phyloP scores from a whole-genome alignment of 2,888 invertebrate species.

The Acanthoscelides obtectus region DNA sequence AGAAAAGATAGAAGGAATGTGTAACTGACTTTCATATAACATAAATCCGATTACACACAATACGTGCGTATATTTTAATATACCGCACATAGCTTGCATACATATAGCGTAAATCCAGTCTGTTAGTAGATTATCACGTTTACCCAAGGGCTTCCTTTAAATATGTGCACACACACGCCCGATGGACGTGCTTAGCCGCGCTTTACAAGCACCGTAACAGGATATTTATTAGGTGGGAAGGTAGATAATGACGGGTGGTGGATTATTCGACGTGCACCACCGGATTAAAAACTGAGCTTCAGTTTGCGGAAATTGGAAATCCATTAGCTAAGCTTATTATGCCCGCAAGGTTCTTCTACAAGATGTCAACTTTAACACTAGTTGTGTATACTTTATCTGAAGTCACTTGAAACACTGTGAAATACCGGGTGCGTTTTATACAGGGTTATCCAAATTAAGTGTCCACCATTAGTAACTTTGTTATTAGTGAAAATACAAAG shows the following conservation, averaged over 20 bases:
- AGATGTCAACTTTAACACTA: too few species aligned
- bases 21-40: background rate
- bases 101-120: constrained; percentile 4
- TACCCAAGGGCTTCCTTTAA: background rate
- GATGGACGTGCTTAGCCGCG: background rate
- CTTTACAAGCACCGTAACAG: background rate
- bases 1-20: background rate
- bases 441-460: too few species aligned
- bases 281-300: background rate
- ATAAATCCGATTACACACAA: background rate
- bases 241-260: background rate
- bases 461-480: too few species aligned
- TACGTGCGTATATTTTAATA: background rate
- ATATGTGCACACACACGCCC: background rate
- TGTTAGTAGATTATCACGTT: constrained; percentile 10
- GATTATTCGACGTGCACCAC: background rate
- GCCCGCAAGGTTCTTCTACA: too few species aligned
- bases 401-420: too few species aligned
- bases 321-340: too few species aligned
- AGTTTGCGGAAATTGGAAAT: background rate
- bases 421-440: too few species aligned
- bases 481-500: too few species aligned
- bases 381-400: too few species aligned
- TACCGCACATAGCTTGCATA: background rate
- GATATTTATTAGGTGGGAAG: background rate